Evolutionary conservation across 2,113 vertebrate genomes (phyloP), one percentile per base, ranked within the genome.

Genomic region (Etheostoma spectabile): DNA sequence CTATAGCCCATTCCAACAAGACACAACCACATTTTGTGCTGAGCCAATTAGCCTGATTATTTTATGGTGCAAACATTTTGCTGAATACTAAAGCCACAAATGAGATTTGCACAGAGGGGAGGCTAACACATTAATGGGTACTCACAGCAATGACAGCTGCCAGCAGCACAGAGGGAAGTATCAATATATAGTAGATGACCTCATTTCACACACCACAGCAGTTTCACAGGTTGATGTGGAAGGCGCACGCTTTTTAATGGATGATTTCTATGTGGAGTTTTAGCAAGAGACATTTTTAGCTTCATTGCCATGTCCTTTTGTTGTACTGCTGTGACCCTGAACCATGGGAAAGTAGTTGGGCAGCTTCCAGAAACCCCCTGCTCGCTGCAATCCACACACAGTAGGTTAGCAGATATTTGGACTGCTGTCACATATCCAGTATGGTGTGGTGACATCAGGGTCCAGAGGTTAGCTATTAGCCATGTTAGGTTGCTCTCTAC

Each of bases 1-100:
- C 67, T 83, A 60, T 55, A 57, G 38, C 66, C 46, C 68, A 24
- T 77, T 74, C 78, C 24, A 85, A 66, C 35, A n/a, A 64, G 51
- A 67, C 57, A 65, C 38, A 1, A 53, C 60, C 6, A 45, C 63
- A 49, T 79, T 87, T 87, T 86, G 65, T 85, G 71, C 72, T n/a
- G 56, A 86, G 60, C 61, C 88, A 89, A 77, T 92, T 80, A 84
- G 68, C 56, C 65, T 80, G 73, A 88, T 91, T 84, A 62, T 72
- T 61, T 80, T 66, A 70, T 77, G 62, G 70, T 81, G 74, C 66
- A 77, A 89, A 86, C 75, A 89, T 62, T 82, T 70, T 72, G 33
- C 68, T 82, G 57, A 70, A 65, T 82, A 67, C 45, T 74, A 51
- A 76, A 63, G 22, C 57, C 22, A 51, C 64, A 71, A 82, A 80